phyloP scores from a whole-genome alignment of 2,113 vertebrate species.

The Gambusia holbrooki region DNA sequence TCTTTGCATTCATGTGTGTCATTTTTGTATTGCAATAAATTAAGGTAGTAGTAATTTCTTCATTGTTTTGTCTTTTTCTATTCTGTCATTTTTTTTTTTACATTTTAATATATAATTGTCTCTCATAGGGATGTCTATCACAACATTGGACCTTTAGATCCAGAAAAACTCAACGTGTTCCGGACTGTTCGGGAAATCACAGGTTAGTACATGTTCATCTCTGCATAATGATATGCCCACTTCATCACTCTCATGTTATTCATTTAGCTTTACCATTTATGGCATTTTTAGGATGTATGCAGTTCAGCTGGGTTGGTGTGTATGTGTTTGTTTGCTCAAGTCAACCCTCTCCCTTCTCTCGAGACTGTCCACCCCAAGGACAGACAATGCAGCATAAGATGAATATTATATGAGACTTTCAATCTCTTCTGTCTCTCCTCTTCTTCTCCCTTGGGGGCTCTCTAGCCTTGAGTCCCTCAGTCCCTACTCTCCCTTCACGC shows the following conservation, averaged over 20 bases:
- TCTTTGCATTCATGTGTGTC: too few relatives aligned
- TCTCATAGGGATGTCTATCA: constrained; percentile 92
- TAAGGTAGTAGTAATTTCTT: background rate
- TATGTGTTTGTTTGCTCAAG: constrained; percentile 22
- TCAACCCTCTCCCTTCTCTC: background rate
- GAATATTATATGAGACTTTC: constrained; percentile 76
- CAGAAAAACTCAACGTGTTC: constrained; percentile 96
- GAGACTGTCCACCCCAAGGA: constrained; percentile 64
- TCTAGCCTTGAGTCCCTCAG: constrained; percentile 61
- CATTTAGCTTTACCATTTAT: background rate
- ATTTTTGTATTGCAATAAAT: too few relatives aligned
- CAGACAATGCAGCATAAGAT: constrained; percentile 62
- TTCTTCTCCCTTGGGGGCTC: constrained; percentile 55
- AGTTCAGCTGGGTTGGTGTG: constrained; percentile 9
- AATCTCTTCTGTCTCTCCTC: constrained; percentile 71
- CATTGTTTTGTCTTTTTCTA: background rate
- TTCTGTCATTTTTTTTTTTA: background rate
- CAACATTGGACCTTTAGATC: constrained; percentile 93
- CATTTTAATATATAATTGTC: constrained; percentile 16
- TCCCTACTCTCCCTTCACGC: constrained; percentile 66
- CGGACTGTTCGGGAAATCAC: constrained; percentile 96
- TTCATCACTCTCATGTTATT: background rate
- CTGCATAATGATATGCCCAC: background rate
- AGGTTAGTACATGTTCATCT: constrained; percentile 78
- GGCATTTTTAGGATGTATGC: background rate